Base-by-base conservation (phyloP, 2,888 invertebrate genomes). In the Hyposoter didymator region DNA sequence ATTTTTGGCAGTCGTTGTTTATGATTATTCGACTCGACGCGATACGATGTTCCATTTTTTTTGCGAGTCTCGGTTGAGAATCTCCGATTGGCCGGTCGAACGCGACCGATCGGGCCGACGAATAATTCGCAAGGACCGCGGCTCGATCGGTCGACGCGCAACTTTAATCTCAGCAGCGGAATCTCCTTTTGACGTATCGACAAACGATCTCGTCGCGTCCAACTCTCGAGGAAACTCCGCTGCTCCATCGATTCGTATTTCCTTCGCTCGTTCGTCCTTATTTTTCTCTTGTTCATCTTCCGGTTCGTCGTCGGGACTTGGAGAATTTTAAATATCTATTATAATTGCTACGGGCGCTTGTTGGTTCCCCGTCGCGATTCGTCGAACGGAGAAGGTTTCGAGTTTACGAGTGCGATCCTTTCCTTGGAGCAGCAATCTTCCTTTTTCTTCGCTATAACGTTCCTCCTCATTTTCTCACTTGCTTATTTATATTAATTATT, bases 271-370 rank as follows among this genome's bases (percentile, higher is more conserved):
- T 76, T 66, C 75, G 39, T 80, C 62, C 14, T 81, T 2, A 28
- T 28, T n/a, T n/a, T n/a, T 52, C 73, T 80, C 72, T 73, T 70
- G 39, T 39, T 81, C 76, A 32, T 84, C 84, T 84, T 84, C 81
- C 76, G 76, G 75, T 80, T 86, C 80, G 84, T 87, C 88, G 72
- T 88, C 87, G 83, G 87, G 80, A 82, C 79, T 55, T 49, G 49
- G 74, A 74, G 62, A 72, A 84, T 72, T 35, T 19, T n/a, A n/a
- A 8, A 22, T n/a, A 64, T 52, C n/a, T 39, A 45, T 49, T 22
- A 75, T 19, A 2, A 64, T 17, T 10, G 39, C 19, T 6, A 64
- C 28, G 47, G 45, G 47, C 45, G 47, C 45, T 28, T 70, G 28
- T 35, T 8, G 22, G 35, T 5, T 49, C 35, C n/a, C 55, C 80